A percentile compares a stretch with the other conserved stretches of the same genome.
phyloP scores from a whole-genome alignment of 2,888 invertebrate species.

The Drosophila mettleri region DNA sequence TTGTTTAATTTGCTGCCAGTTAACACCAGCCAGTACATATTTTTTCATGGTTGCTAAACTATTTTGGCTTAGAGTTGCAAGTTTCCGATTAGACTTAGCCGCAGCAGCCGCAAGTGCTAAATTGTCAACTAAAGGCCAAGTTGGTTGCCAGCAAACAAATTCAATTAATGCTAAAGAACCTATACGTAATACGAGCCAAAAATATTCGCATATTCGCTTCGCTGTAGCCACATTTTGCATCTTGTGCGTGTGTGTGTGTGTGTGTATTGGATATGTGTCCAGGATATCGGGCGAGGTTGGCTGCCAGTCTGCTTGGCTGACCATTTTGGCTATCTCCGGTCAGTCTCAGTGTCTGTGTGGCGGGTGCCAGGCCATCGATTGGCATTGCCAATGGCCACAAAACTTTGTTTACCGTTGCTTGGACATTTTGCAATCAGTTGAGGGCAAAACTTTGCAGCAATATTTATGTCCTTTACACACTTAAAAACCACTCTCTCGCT shows the following conservation, averaged over 20 bases:
- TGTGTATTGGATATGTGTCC: not conserved
- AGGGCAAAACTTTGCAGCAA: constrained; percentile 51
- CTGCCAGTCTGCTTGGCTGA: constrained; percentile 48
- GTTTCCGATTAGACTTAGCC: constrained; percentile 32
- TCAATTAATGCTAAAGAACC: constrained; percentile 67
- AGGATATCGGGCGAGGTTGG: constrained; percentile 46
- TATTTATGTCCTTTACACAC: constrained; percentile 59
- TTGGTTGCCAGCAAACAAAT: constrained; percentile 65
- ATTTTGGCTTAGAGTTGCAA: constrained; percentile 38
- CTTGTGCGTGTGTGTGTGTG: not conserved
- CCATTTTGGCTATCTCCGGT: constrained; percentile 62
- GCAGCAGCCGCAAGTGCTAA: constrained; percentile 64
- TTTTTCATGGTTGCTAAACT: constrained; percentile 35
- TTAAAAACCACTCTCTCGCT: constrained; percentile 1
- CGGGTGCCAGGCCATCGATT: constrained; percentile 53
- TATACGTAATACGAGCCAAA: constrained; percentile 39
- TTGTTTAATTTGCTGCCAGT: not conserved
- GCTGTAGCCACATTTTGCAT: constrained; percentile 2
- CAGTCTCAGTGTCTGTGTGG: constrained; percentile 13
- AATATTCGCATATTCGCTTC: constrained; percentile 15
- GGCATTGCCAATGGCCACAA: constrained; percentile 61
- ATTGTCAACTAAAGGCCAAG: constrained; percentile 40
- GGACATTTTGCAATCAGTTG: constrained; percentile 57
- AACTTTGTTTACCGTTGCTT: constrained; percentile 66
- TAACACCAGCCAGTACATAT: constrained; percentile 17